Base-by-base conservation (phyloP, 2,113 vertebrate species). In the Poeciliopsis turrubarensis region DNA sequence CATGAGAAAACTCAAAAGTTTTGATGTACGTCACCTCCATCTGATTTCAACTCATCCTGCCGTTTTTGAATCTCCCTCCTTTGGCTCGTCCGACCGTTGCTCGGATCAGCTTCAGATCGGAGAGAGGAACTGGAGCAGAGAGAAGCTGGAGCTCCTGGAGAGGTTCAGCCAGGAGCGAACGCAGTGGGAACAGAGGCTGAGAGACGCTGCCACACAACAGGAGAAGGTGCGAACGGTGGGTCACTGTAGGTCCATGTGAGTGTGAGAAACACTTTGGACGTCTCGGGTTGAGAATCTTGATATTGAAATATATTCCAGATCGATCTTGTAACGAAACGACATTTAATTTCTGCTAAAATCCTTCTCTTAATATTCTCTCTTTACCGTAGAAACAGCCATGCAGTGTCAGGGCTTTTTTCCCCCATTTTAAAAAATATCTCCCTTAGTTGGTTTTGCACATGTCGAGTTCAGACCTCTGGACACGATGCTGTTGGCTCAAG, bases 91-190 rank as follows among this genome's bases (percentile, higher is more conserved):
- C 7, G 22, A 25, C 51, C 22, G 8, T n/a, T 12, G 65, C 96
- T 95, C 34, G 4, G 94, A 95, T 89, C 96, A 98, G 94, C 95
- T 99, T 78, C 97, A 98, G 94, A 95, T 98, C 77, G 96, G 94
- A 0, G 97, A 99, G 93, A 96, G 95, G 88, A 97, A 98, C 95
- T 99, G 98, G 98, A 94, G 95, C 87, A 95, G 96, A 74, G 97
- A 99, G 91, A 98, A 97, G 83, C 90, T 97, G 88, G 97, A 99
- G 90, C 94, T 99, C 82, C 92, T 98, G 89, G 95, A 96, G 65
- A 94, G 94, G 79, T 96, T 99, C 80, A 95, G 96, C 91, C 95
- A 95, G 70, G 98, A 99, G 91, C 96, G 96, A 89, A 95, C 95
- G 78, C 95, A 96, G 87, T 95, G 95, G 86, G 97, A 98, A 81